phyloP scores from a whole-genome alignment of 2,113 vertebrate genomes.

The Condylura cristata region DNA sequence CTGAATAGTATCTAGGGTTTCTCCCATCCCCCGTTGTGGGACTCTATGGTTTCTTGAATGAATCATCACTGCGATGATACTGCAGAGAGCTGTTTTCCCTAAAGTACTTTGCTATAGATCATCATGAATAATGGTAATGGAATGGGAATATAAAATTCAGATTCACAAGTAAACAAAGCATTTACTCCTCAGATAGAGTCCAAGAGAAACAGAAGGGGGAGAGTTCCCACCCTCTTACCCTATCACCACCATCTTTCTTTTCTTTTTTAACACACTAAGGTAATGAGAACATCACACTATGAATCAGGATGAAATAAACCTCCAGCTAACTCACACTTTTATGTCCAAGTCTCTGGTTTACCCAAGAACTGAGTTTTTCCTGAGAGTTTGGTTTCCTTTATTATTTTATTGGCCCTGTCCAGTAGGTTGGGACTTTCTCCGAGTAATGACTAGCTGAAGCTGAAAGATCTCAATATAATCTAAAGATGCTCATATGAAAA shows the following conservation, averaged over 20 bases:
- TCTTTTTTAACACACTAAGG: neutral
- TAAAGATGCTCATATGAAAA: neutral
- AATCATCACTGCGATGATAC: conserved; percentile 72
- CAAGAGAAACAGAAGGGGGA: neutral
- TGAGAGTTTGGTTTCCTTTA: neutral
- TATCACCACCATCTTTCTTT: neutral
- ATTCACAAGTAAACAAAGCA: conserved; percentile 68
- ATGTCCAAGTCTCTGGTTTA: conserved; percentile 29
- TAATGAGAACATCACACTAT: neutral
- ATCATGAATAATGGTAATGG: conserved; percentile 65
- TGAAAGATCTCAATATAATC: neutral
- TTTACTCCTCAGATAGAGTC: conserved; percentile 7
- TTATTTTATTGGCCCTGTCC: conserved; percentile 10
- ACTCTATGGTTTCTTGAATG: conserved; percentile 32
- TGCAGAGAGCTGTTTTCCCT: conserved; percentile 65
- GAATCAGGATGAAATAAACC: conserved; percentile 10
- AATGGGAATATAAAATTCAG: conserved; percentile 63
- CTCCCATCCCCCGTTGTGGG: conserved; percentile 40
- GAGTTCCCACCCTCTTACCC: neutral
- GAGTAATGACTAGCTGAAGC: neutral
- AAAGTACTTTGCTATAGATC: conserved; percentile 68
- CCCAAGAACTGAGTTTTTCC: neutral
- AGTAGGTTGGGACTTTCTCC: neutral
- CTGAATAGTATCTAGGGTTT: conserved; percentile 54
- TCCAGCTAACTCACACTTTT: neutral